Percentiles rank a stretch among this genome's conserved stretches.
Conservation (phyloP, 2,797 vertebrate species). For the Zalophus californianus region DNA sequence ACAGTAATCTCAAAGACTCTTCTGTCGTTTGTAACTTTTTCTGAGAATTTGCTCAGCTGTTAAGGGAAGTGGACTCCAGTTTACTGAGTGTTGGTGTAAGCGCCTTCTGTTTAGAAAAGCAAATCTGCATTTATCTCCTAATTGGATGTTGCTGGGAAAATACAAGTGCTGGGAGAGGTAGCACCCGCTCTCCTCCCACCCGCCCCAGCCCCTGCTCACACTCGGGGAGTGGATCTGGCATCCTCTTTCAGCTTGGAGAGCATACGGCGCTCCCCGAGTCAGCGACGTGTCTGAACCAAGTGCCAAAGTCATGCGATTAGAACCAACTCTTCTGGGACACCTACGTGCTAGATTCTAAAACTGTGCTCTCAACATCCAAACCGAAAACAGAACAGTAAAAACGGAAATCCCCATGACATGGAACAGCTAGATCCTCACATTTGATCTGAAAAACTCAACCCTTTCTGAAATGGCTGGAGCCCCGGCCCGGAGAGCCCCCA, state of each 20-base stretch:
- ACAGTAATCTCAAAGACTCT: background rate
- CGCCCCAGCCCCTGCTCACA: background rate
- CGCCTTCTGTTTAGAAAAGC: constrained; percentile 35
- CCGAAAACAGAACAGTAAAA: background rate
- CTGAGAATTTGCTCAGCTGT: background rate
- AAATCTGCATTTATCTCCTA: background rate
- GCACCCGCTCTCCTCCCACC: fast-evolving
- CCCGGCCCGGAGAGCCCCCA: fast-evolving
- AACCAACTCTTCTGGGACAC: background rate
- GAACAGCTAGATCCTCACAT: background rate
- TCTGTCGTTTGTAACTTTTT: background rate
- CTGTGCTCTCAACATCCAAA: background rate
- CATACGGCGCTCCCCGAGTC: fast-evolving
- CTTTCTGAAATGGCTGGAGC: background rate
- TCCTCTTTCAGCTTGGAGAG: background rate
- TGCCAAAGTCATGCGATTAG: background rate
- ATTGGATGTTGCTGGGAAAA: background rate
- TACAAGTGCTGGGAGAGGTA: background rate
- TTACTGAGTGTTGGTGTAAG: background rate
- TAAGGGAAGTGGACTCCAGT: background rate
- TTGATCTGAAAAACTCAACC: background rate
- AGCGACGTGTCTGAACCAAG: background rate
- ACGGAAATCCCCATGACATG: background rate
- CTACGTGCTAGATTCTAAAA: background rate
- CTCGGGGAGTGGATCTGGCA: background rate